Conservation (phyloP, 2,113 vertebrate species). For the Platichthys flesus region DNA sequence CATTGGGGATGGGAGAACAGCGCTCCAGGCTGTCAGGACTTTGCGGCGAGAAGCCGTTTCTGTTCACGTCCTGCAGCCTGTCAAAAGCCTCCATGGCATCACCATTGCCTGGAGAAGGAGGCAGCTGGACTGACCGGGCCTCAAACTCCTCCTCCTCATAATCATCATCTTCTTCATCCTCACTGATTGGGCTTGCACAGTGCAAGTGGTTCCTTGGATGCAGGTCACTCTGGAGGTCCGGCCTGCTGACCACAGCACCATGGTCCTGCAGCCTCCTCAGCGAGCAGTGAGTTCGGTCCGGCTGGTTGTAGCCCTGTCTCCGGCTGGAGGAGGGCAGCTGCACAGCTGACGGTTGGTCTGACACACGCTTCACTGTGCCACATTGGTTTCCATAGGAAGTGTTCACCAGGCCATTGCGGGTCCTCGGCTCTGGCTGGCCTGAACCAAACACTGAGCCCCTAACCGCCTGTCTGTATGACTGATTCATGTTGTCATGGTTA, state of each 20-base stretch:
- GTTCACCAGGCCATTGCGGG: slow-evolving; percentile 81
- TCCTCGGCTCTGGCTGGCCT: slow-evolving; percentile 83
- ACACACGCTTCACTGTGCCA: slow-evolving; percentile 80
- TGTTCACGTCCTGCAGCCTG: slow-evolving; percentile 54
- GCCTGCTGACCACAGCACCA: slow-evolving; percentile 87
- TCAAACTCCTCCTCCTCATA: slow-evolving; percentile 72
- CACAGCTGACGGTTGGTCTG: slow-evolving; percentile 79
- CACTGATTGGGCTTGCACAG: slow-evolving; percentile 71
- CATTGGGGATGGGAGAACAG: slow-evolving; percentile 77
- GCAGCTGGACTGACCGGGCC: slow-evolving; percentile 64
- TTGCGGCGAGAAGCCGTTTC: slow-evolving; percentile 76
- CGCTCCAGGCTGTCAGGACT: slow-evolving; percentile 75
- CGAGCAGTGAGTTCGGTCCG: slow-evolving; percentile 85
- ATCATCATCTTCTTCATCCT: slow-evolving; percentile 7
- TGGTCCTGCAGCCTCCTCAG: slow-evolving; percentile 89
- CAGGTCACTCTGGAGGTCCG: slow-evolving; percentile 65
- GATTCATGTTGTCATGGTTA: slow-evolving; percentile 91
- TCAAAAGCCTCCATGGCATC: slow-evolving; percentile 60
- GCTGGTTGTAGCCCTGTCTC: slow-evolving; percentile 82
- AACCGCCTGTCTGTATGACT: slow-evolving; percentile 90
- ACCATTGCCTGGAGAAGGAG: slow-evolving; percentile 63
- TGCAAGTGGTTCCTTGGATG: slow-evolving; percentile 64
- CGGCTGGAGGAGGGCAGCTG: slow-evolving; percentile 81
- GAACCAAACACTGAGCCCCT: slow-evolving; percentile 86
- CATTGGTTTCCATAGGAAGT: slow-evolving; percentile 85